These are phyloP conservation scores for Euwallacea fornicatus DNA, from an alignment of 1,140 invertebrate genomes.

Conservation along the genomic window DNA sequence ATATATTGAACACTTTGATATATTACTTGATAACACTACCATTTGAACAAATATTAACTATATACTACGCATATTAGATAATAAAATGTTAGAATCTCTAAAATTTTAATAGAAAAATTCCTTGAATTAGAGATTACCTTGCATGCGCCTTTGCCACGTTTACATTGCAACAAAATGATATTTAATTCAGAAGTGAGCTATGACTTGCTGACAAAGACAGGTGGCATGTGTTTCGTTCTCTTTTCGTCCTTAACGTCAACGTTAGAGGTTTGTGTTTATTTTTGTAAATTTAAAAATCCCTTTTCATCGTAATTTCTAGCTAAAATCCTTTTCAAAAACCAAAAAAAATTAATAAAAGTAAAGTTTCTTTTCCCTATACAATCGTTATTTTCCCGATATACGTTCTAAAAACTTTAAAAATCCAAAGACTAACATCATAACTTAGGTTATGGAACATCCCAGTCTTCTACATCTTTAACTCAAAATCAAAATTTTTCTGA, in stretches of 20 bases:
- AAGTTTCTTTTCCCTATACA: neutral
- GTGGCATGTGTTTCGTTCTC: neutral
- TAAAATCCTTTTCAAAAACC: neutral
- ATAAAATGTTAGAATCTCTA: too few relatives aligned
- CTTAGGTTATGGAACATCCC: neutral
- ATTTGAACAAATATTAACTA: too few relatives aligned
- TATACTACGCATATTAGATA: too few relatives aligned
- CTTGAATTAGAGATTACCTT: too few relatives aligned
- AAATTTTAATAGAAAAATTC: too few relatives aligned
- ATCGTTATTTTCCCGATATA: neutral
- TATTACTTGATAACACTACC: too few relatives aligned
- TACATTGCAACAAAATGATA: too few relatives aligned
- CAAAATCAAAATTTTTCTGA: neutral
- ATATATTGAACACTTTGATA: too few relatives aligned
- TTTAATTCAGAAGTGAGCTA: too few relatives aligned
- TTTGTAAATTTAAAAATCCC: conserved; percentile 37
- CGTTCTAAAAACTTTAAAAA: neutral
- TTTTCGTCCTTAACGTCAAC: conserved; percentile 38
- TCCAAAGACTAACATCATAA: neutral
- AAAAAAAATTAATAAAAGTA: neutral
- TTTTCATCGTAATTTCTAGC: conserved; percentile 33
- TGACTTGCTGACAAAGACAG: too few relatives aligned
- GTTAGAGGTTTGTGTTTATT: conserved; percentile 43
- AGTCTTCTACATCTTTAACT: neutral
- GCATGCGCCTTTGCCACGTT: too few relatives aligned